These are phyloP conservation scores for Electrona antarctica DNA, from an alignment of 2,113 vertebrate species.

Conservation along the genomic window DNA sequence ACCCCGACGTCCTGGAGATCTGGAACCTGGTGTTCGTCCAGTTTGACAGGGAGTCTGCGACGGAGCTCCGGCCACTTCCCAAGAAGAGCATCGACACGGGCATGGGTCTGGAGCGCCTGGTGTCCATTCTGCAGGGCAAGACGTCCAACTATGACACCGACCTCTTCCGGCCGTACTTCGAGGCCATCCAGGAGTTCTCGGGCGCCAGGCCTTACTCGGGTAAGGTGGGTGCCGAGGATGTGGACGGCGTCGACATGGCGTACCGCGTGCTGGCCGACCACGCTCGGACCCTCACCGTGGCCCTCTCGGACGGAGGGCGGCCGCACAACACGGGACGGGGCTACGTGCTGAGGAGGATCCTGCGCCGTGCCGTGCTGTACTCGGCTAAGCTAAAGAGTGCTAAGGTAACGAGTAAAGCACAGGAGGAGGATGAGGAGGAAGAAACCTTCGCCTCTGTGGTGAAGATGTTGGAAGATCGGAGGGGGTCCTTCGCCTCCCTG, in stretches of 20 bases:
- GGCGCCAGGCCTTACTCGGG: conserved; percentile 84
- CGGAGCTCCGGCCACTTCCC: conserved; percentile 85
- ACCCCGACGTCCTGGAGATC: conserved; percentile 82
- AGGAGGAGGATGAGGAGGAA: too few species aligned
- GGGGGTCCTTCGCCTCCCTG: conserved; percentile 87
- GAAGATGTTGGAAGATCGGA: conserved; percentile 86
- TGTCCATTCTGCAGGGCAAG: conserved; percentile 89
- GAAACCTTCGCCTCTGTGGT: background rate
- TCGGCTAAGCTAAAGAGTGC: conserved; percentile 74
- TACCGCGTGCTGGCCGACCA: conserved; percentile 91
- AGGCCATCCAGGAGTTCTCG: conserved; percentile 91
- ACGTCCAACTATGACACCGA: conserved; percentile 95
- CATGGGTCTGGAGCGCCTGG: conserved; percentile 89
- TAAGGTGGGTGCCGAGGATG: conserved; percentile 83
- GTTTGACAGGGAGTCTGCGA: conserved; percentile 89
- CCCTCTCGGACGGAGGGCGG: conserved; percentile 85
- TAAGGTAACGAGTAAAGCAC: too few species aligned
- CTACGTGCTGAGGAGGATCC: conserved; percentile 87
- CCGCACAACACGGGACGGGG: conserved; percentile 89
- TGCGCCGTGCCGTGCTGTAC: conserved; percentile 87
- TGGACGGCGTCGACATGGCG: conserved; percentile 88
- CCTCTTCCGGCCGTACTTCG: conserved; percentile 88
- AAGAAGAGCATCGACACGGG: conserved; percentile 92
- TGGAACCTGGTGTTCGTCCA: conserved; percentile 94
- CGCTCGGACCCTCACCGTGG: conserved; percentile 87